These are phyloP conservation scores for Drosophila orena DNA, from an alignment of 1,140 invertebrate genomes.

Conservation along the genomic window DNA sequence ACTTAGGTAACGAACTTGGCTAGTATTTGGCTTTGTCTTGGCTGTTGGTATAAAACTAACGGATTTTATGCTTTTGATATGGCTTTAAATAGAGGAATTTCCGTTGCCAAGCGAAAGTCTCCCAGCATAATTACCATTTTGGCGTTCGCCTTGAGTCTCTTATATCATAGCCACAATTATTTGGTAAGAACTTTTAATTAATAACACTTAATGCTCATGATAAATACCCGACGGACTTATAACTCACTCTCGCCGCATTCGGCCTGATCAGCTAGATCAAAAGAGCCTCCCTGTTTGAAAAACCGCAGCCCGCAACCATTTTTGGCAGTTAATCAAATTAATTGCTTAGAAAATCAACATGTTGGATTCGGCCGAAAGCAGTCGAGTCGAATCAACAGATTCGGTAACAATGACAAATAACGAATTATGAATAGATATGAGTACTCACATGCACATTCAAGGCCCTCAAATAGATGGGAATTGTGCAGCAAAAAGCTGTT, in stretches of 20 bases:
- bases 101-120: constrained; percentile 40
- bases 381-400: constrained; percentile 42
- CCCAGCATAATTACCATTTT: constrained; percentile 8
- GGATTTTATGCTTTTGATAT: neutral
- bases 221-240: constrained; percentile 54
- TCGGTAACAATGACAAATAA: constrained; percentile 73
- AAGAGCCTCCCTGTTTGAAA: constrained; percentile 25
- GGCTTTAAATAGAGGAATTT: constrained; percentile 35
- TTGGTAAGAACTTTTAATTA: constrained; percentile 72
- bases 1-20: constrained; percentile 55
- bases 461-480: constrained; percentile 51
- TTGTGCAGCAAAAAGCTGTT: constrained; percentile 56
- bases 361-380: constrained; percentile 51
- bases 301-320: constrained; percentile 64
- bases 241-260: constrained; percentile 41
- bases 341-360: constrained; percentile 82
- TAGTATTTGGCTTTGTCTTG: neutral
- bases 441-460: constrained; percentile 70
- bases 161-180: constrained; percentile 66
- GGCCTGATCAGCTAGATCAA: constrained; percentile 58
- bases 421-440: constrained; percentile 74
- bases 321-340: constrained; percentile 79
- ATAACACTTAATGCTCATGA: constrained; percentile 66
- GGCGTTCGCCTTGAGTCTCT: constrained; percentile 24
- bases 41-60: neutral